phyloP scores from a whole-genome alignment of 1,140 invertebrate species.

The Lineus longissimus region DNA sequence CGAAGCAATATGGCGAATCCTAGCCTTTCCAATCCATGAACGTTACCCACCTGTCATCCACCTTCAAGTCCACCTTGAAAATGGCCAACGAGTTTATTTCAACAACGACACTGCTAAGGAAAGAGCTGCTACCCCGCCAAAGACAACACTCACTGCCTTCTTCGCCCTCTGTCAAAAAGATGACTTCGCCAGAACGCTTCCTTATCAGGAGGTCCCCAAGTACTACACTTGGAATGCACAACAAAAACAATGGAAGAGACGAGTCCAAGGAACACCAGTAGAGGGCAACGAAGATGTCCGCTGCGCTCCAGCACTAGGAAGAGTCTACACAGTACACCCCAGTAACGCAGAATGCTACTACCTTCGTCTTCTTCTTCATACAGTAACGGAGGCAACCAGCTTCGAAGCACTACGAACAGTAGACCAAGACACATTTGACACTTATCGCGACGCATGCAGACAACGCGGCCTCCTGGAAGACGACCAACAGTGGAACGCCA shows the following conservation, averaged over 20 bases:
- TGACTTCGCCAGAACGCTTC: constrained; percentile 35
- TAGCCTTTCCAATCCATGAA: constrained; percentile 45
- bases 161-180: constrained; percentile 44
- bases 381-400: no score
- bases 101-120: constrained; percentile 31
- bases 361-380: no score
- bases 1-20: constrained; percentile 37
- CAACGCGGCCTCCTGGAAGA: neutral
- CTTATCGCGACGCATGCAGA: neutral
- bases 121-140: constrained; percentile 30
- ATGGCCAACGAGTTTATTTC: constrained; percentile 53
- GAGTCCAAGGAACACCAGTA: constrained; percentile 39
- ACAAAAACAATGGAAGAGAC: constrained; percentile 9
- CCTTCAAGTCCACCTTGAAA: constrained; percentile 55
- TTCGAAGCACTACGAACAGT: neutral
- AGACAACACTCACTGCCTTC: constrained; percentile 52
- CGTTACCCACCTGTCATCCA: constrained; percentile 47
- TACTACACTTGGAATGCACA: constrained; percentile 40
- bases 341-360: neutral
- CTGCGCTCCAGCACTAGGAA: constrained; percentile 25
- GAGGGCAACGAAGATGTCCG: constrained; percentile 25
- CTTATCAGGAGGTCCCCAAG: constrained; percentile 35
- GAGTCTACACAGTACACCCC: constrained; percentile 13
- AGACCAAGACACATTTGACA: neutral
- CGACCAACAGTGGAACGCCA: neutral